phyloP scores from a whole-genome alignment of 2,888 invertebrate species.

The Herminia tarsipennalis region DNA sequence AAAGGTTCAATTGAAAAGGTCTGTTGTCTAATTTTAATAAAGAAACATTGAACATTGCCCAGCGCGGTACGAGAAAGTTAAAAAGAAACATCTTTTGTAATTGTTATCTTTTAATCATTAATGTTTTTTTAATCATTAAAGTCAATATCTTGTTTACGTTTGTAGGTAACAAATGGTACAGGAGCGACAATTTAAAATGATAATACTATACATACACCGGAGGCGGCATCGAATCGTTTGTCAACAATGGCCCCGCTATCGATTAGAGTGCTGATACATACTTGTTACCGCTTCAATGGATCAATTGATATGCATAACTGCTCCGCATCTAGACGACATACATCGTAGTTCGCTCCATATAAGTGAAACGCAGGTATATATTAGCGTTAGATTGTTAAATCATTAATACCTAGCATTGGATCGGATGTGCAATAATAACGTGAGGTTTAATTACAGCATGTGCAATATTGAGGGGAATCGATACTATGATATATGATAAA shows the following conservation, averaged over 20 bases:
- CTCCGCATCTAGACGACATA: slow-evolving; percentile 43
- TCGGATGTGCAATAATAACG: not conserved
- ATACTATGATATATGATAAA: too few relatives aligned
- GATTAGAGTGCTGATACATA: slow-evolving; percentile 50
- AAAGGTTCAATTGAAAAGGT: slow-evolving; percentile 44
- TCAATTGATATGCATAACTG: slow-evolving; percentile 67
- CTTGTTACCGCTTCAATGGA: slow-evolving; percentile 58
- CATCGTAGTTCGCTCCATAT: slow-evolving; percentile 35
- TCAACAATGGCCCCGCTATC: slow-evolving; percentile 44
- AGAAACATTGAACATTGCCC: slow-evolving; percentile 41
- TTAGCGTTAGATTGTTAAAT: slow-evolving; percentile 2
- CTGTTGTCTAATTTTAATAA: slow-evolving; percentile 48
- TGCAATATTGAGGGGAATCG: too few relatives aligned
- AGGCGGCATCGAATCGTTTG: slow-evolving; percentile 24
- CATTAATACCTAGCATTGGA: slow-evolving; percentile 2
- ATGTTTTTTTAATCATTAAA: not conserved
- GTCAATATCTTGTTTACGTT: not conserved
- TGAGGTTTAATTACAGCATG: slow-evolving; percentile 15
- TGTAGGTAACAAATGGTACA: slow-evolving; percentile 15
- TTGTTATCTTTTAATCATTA: not conserved
- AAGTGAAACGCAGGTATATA: slow-evolving; percentile 13
- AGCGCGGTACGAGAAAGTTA: slow-evolving; percentile 54
- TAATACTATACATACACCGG: slow-evolving; percentile 16
- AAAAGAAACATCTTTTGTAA: too few relatives aligned
- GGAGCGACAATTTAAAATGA: slow-evolving; percentile 27